Evolutionary conservation across 2,113 vertebrate genomes (phyloP).

Genomic region (Brachyistius frenatus): DNA sequence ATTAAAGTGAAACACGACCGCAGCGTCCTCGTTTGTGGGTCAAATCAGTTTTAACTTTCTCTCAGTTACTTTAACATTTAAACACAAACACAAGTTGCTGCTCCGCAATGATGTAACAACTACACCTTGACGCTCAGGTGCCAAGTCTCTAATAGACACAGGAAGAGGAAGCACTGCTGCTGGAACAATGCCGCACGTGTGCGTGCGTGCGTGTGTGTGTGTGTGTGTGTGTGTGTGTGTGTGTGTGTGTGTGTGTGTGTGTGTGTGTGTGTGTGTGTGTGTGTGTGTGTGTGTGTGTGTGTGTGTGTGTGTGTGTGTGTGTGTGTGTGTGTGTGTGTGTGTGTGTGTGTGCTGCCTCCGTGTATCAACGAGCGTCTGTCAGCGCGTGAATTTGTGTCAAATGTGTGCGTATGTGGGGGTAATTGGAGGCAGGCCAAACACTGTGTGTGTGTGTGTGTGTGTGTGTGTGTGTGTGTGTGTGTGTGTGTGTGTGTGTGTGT

Average conservation of each 20-base stretch:
- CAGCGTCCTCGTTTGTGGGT: constrained; percentile 10
- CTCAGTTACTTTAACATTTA: neutral
- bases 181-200: constrained; percentile 53
- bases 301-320: constrained; percentile 43
- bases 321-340: constrained; percentile 35
- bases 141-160: constrained; percentile 52
- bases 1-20: too few relatives aligned
- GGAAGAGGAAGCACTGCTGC: constrained; percentile 60
- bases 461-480: neutral
- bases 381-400: constrained; percentile 61
- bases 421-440: too few relatives aligned
- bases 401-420: constrained; percentile 25
- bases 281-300: constrained; percentile 37
- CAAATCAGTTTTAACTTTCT: neutral
- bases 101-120: constrained; percentile 33
- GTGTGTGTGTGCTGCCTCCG: constrained; percentile 33
- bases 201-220: constrained; percentile 31
- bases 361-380: constrained; percentile 25
- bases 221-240: constrained; percentile 41
- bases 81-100: neutral
- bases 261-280: constrained; percentile 30
- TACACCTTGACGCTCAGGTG: constrained; percentile 26
- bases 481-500: constrained; percentile 1
- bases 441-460: constrained; percentile 2
- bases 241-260: constrained; percentile 48